These are phyloP conservation scores for Drosophila novamexicana DNA, from an alignment of 1,140 invertebrate species.

Conservation along the genomic window DNA sequence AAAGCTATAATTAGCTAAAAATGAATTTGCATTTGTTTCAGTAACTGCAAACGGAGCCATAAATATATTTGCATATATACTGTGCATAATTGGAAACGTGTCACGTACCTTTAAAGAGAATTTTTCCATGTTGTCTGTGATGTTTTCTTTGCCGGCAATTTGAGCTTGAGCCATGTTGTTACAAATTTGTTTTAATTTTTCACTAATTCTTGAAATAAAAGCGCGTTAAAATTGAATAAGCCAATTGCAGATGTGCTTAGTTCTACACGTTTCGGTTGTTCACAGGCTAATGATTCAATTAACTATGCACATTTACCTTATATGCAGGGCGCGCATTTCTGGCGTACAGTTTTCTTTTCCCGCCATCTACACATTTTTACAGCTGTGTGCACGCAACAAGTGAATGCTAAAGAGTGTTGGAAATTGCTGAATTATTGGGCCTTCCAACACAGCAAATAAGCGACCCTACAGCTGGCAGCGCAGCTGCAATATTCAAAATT, in stretches of 20 bases:
- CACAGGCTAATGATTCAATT: conserved; percentile 43
- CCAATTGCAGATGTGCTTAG: not conserved
- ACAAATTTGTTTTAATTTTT: not conserved
- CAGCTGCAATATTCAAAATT: not conserved
- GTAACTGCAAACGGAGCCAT: not conserved
- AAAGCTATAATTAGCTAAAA: conserved; percentile 3
- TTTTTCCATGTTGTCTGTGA: conserved; percentile 82
- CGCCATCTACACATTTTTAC: conserved; percentile 42
- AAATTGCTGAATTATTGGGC: not conserved
- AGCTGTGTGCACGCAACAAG: conserved; percentile 35
- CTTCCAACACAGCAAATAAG: not conserved
- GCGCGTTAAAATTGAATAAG: not conserved
- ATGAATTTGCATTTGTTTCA: not conserved
- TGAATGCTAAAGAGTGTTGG: conserved; percentile 24
- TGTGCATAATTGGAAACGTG: conserved; percentile 38
- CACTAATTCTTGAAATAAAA: conserved; percentile 14
- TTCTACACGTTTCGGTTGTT: conserved; percentile 11
- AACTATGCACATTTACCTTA: conserved; percentile 26
- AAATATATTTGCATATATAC: conserved; percentile 4
- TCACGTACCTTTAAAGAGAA: conserved; percentile 79
- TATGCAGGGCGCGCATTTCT: conserved; percentile 57
- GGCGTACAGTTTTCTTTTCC: conserved; percentile 54
- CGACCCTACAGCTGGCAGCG: not conserved
- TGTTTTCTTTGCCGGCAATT: conserved; percentile 81
- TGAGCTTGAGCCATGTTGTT: conserved; percentile 66